Evolutionary conservation across 2,797 vertebrate genomes (phyloP), one percentile per base, ranked within the genome.

Genomic region (Bovichtus variegatus): DNA sequence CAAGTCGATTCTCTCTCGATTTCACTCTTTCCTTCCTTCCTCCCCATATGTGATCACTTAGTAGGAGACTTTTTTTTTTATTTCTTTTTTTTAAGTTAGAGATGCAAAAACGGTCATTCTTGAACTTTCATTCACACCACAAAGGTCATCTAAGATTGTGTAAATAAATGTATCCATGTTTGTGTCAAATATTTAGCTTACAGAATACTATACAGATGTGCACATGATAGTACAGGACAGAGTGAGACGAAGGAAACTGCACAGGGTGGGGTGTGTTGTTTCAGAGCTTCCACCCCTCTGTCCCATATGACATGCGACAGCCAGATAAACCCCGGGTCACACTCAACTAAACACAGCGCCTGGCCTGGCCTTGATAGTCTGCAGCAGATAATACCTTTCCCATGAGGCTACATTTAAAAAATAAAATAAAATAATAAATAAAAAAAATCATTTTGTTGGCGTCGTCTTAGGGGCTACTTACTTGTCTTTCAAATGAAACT

Each of bases 1-100:
- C 61, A 78, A 27, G 38, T 82, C 72, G 60, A 9, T 46, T 84
- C 73, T 86, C 78, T 87, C 57, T 76, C 44, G 19, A 19, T 77
- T 81, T 87, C 64, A 70, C 83, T 64, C 40, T 74, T 69, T 78
- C 78, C 67, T 85, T 87, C 72, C 79, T 80, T 85, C 80, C 87
- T 83, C 44, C 3, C 66, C 65, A 78, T 60, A 72, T 83, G 76
- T 47, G 58, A 80, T 81, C 76, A 60, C 44, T 83, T 78, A 63
- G 54, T 34, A 16, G 16, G 43, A 58, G 29, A 55, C 36, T 31
- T 46, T 60, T 58, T 21, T 29, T 62, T 51, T 49, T 13, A 2
- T 36, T 31, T 46, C 60, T 58, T 21, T 29, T 62, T 51, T 49
- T 13, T 2, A 23, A 29, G 13, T 41, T 15, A n/a, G 19, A 67